Evolutionary conservation across 2,797 vertebrate species (phyloP), one percentile per base, ranked within the genome.

Genomic region (Rhinella marina): DNA sequence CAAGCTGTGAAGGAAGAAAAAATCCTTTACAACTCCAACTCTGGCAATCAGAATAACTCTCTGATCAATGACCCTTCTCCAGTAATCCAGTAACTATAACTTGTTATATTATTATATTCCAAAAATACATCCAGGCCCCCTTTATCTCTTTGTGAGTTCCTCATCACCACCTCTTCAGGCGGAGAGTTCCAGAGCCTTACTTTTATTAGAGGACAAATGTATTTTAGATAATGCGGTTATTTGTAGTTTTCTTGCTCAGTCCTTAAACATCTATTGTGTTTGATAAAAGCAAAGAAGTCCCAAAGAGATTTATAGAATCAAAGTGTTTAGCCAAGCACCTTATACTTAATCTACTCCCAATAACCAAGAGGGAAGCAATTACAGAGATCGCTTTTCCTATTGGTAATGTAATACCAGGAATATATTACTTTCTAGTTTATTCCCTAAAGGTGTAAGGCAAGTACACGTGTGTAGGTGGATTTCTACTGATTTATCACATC

Each of bases 311-410:
- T 17, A 10, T 76, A 48, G 19, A 73, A 73, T 21, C 3, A 75
- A 23, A 23, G 72, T 75, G 41, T 75, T 75, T 75, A 23, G 41
- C 72, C 72, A 75, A n/a, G 41, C 41, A 75, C 41, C 72, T 52
- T 12, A 75, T 50, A 21, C 21, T 75, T 75, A 50, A n/a, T 48
- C 19, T n/a, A n/a, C 72, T 75, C 72, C 72, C 48, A 75, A 70
- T 75, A 75, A 75, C n/a, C 19, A 13, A 52, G 41, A 52, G 17
- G 21, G 41, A 50, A 75, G 41, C 41, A 75, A 75, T 75, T 50
- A 75, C 52, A 75, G 21, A 75, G 13, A 75, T 52, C 72, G 50
- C 17, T 50, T 27, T 59, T 29, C 77, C 52, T 79, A 56, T 29
- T 79, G 77, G 77, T 57, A 57, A 10, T 29, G 54, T 57, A 29